Conservation (phyloP, 64 coral and sea anemone species). For the Stichodactyla helianthus region DNA sequence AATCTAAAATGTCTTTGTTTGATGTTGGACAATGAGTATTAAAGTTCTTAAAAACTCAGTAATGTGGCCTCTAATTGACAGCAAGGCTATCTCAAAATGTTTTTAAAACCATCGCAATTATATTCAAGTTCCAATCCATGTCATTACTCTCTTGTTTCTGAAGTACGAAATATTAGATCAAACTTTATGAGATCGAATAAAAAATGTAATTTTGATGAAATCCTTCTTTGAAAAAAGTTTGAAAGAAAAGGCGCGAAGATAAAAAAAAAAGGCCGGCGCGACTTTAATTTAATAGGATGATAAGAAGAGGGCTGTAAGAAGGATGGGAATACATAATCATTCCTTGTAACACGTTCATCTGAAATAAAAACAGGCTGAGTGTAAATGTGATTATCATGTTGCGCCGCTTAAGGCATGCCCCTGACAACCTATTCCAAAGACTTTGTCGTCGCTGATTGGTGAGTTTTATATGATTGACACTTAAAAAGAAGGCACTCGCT, state of each 20-base stretch:
- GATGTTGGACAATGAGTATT: background rate
- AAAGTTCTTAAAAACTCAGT: background rate
- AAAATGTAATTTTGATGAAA: too few species aligned
- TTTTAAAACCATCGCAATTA: background rate
- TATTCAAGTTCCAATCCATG: background rate
- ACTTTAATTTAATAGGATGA: too few species aligned
- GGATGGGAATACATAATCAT: background rate
- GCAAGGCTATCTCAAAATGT: background rate
- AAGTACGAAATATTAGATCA: too few species aligned
- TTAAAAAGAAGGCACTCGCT: background rate
- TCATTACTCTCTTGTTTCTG: background rate
- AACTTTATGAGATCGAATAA: too few species aligned
- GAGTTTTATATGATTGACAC: background rate
- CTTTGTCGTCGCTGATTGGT: background rate
- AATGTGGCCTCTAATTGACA: too few species aligned
- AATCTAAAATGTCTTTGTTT: background rate
- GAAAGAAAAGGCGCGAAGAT: too few species aligned
- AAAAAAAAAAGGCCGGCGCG: too few species aligned
- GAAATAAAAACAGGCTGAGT: background rate
- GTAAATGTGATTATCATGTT: background rate
- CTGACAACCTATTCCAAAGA: background rate
- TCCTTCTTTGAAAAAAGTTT: too few species aligned
- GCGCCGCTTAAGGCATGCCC: background rate
- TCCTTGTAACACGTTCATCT: background rate
- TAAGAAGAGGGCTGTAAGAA: too few species aligned